Evolutionary conservation across 1,140 invertebrate species (phyloP).

Genomic region (Hylaeus anthracinus): DNA sequence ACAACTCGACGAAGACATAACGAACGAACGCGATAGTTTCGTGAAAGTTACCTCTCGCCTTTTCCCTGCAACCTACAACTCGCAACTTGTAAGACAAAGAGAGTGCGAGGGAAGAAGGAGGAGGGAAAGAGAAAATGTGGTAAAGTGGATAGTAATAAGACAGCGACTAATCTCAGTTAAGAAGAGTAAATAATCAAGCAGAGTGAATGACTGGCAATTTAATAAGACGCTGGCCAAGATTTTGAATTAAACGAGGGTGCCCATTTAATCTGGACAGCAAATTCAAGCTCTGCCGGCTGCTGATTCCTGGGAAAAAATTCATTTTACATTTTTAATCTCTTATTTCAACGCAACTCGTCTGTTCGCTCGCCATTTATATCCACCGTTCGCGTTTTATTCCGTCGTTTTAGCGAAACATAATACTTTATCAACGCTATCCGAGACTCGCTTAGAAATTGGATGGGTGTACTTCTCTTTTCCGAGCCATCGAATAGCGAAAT

Average conservation of each 20-base stretch:
- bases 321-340: slow-evolving; percentile 29
- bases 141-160: slow-evolving; percentile 52
- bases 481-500: slow-evolving; percentile 1
- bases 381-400: slow-evolving; percentile 10
- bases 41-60: slow-evolving; percentile 4
- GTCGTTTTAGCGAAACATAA: not conserved
- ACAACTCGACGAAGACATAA: too few relatives aligned
- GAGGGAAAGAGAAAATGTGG: not conserved
- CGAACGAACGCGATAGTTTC: slow-evolving; percentile 14
- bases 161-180: slow-evolving; percentile 64
- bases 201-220: slow-evolving; percentile 65
- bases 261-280: slow-evolving; percentile 58
- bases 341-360: not conserved
- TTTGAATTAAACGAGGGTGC: slow-evolving; percentile 54
- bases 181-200: slow-evolving; percentile 66
- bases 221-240: slow-evolving; percentile 59
- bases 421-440: slow-evolving; percentile 27
- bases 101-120: not conserved
- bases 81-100: slow-evolving; percentile 6
- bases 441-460: slow-evolving; percentile 24
- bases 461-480: not conserved
- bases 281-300: slow-evolving; percentile 39
- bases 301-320: slow-evolving; percentile 45
- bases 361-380: not conserved
- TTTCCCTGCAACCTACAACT: not conserved